Evolutionary conservation across 2,888 invertebrate species (phyloP), one percentile per base, ranked within the genome.

Genomic region (Sthenelais limicola): DNA sequence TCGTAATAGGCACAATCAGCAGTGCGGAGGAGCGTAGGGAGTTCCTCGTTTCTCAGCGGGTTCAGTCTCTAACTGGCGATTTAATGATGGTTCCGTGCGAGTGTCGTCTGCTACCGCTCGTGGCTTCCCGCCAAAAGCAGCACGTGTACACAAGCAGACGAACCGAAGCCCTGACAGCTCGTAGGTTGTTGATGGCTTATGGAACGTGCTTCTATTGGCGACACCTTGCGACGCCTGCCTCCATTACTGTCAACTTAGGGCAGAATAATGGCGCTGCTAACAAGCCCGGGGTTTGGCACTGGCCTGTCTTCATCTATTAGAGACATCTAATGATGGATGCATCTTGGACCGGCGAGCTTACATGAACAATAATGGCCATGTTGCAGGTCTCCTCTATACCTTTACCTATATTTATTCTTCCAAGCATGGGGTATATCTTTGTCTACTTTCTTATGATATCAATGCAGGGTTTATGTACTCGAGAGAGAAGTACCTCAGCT

Each of bases 1-100:
- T 56, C 56, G 56, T 56, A 56, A 56, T 56, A 56, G 32, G 56
- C 56, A 56, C 56, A 56, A 56, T 56, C 56, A 56, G 32, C 56
- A 35, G 15, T 9, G 30, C 28, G 56, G 56, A 3, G 56, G 52
- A 18, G 56, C 56, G n/a, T 7, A 52, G 32, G 56, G 33, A 32
- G 56, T 33, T 32, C 56, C 56, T 56, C 56, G 56, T 56, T 56
- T 56, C 56, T 18, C 56, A 5, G 30, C 12, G 56, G 33, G 56
- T 32, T 32, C 56, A 28, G 28, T 35, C 28, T 56, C 56, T 18
- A 12, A 28, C 56, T 15, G 56, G 56, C 32, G 21, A 32, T 56
- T 56, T 56, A 56, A 56, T 56, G 56, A 56, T 56, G 56, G 56
- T 21, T 32, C 9, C 56, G 49, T 49, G 7, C 32, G 56, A 24